Conservation (phyloP, 2,888 invertebrate species). For the Phyllotreta striolata region DNA sequence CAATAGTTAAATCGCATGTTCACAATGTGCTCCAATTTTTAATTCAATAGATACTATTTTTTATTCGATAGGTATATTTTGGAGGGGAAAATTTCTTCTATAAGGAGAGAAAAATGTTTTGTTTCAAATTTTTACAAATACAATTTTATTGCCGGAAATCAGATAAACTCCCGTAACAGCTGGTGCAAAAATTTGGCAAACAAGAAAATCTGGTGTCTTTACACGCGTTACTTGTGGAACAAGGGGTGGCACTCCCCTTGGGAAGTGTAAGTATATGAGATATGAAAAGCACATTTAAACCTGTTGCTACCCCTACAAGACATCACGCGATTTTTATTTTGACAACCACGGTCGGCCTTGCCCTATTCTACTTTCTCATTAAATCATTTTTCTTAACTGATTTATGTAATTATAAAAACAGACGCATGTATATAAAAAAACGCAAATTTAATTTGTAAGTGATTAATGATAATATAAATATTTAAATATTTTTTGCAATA, state of each 20-base stretch:
- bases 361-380: neutral
- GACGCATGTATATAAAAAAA: too few relatives aligned
- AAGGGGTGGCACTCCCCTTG: constrained; percentile 48
- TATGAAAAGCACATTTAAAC: constrained; percentile 59
- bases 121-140: too few relatives aligned
- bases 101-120: too few relatives aligned
- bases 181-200: constrained; percentile 36
- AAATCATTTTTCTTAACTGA: too few relatives aligned
- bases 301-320: constrained; percentile 54
- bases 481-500: too few relatives aligned
- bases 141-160: neutral
- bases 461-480: too few relatives aligned
- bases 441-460: too few relatives aligned
- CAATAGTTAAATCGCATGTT: too few relatives aligned
- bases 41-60: constrained; percentile 5
- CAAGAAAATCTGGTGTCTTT: constrained; percentile 42
- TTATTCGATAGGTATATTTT: too few relatives aligned
- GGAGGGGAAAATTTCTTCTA: too few relatives aligned
- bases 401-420: too few relatives aligned
- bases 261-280: constrained; percentile 50
- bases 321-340: constrained; percentile 38
- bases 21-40: too few relatives aligned
- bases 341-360: constrained; percentile 3
- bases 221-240: constrained; percentile 29
- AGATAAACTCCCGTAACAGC: constrained; percentile 12